Base-by-base conservation (phyloP, 2,888 invertebrate species). In the Crepidodera aurea region DNA sequence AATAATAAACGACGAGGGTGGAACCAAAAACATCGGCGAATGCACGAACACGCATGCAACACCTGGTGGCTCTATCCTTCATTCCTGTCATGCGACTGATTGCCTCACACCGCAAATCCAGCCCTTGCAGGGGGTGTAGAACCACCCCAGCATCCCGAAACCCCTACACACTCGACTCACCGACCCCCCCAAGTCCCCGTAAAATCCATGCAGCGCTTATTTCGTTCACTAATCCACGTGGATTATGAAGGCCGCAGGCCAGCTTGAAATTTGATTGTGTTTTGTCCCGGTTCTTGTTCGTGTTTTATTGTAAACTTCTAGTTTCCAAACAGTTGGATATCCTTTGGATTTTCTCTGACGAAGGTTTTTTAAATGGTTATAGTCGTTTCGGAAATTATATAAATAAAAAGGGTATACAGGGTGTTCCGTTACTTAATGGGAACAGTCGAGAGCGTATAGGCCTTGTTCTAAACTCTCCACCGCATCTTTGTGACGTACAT, bases 81-180 rank as follows among this genome's bases (percentile, higher is more conserved):
- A 76, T 74, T 71, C 68, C 70, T 73, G 74, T 74, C 73, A 73
- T 64, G 70, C 72, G 74, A 71, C 75, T 75, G 76, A 75, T 75
- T 75, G 74, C 74, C 73, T 74, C 72, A 69, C 66, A 73, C 76
- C 76, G 74, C 74, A 75, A 74, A 74, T 73, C 74, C 71, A 71
- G 27, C 57, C 72, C 73, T 70, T 69, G 60, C 60, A 60, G 65
- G 66, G 71, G 65, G 65, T 61, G 67, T 34, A 46, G 46, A 44
- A 56, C 25, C 19, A 25, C 48, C 57, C 57, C 66, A 56, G 60
- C 65, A 69, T 57, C 60, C 62, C 60, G 59, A 27, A 18, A 8
- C 63, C 58, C 51, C 62, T 54, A 63, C 56, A 60, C 19, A 48
- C 60, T 42, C 44, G 64, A 48, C 50, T 62, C 50, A 61, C 55